Conservation (phyloP, 1,140 invertebrate genomes). For the Heliconius eleuchia region DNA sequence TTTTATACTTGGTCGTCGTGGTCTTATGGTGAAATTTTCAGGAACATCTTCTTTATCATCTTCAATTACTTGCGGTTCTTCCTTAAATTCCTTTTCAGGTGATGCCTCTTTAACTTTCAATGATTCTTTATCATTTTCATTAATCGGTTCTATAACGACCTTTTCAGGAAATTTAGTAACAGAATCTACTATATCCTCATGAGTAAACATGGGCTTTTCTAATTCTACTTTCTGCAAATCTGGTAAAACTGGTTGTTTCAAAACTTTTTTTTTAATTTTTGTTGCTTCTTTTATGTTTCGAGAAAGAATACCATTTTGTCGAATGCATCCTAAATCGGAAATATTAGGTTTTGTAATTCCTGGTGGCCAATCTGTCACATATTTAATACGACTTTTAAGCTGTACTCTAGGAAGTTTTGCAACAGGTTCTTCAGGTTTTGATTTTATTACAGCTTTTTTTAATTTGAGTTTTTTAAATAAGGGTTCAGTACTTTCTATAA, state of each 20-base stretch:
- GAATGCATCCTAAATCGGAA: conserved; percentile 78
- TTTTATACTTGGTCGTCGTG: conserved; percentile 73
- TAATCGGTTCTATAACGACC: conserved; percentile 26
- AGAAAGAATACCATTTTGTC: conserved; percentile 85
- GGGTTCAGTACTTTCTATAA: conserved; percentile 70
- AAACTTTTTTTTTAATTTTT: conserved; percentile 82
- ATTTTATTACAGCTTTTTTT: conserved; percentile 81
- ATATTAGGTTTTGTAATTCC: conserved; percentile 79
- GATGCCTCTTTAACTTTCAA: conserved; percentile 5
- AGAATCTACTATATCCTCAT: conserved; percentile 64
- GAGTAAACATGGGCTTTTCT: conserved; percentile 74
- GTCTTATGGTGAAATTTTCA: conserved; percentile 82
- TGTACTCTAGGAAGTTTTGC: conserved; percentile 84
- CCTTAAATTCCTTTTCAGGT: conserved; percentile 9
- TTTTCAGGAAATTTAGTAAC: conserved; percentile 29
- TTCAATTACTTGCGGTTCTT: neutral
- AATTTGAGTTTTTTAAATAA: conserved; percentile 85
- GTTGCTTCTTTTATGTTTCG: conserved; percentile 86
- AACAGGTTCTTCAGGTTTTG: conserved; percentile 78
- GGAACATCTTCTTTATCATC: conserved; percentile 59
- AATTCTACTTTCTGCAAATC: conserved; percentile 76
- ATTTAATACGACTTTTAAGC: conserved; percentile 84
- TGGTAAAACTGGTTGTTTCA: conserved; percentile 63
- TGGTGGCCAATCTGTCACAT: conserved; percentile 83
- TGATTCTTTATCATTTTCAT: conserved; percentile 15